Evolutionary conservation across 2,888 invertebrate genomes (phyloP).

Genomic region (Cyaniris semiargus): DNA sequence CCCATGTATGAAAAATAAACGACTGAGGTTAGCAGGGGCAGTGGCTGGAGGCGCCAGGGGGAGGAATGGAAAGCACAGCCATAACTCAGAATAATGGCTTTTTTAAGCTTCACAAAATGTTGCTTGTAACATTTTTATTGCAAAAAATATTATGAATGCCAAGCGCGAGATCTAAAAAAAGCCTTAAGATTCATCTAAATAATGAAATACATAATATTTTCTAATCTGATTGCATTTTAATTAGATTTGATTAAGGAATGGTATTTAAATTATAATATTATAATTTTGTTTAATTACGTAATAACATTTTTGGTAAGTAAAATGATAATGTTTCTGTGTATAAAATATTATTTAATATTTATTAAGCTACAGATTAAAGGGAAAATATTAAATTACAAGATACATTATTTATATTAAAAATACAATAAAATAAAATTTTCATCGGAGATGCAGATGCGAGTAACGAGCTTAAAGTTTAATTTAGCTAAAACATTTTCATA

Average conservation of each 20-base stretch:
- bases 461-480: conserved; percentile 13
- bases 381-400: not conserved
- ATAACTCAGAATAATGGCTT: conserved; percentile 18
- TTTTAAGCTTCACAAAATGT: conserved; percentile 11
- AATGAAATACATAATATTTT: not conserved
- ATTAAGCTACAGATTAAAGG: no score
- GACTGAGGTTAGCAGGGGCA: conserved; percentile 4
- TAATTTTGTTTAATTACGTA: no score
- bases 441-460: not conserved
- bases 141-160: not conserved
- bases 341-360: no score
- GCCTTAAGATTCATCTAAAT: not conserved
- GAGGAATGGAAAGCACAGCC: not conserved
- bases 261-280: no score
- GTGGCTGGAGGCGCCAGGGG: conserved; percentile 2
- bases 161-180: not conserved
- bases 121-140: not conserved
- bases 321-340: no score
- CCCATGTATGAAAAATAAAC: not conserved
- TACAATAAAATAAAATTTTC: not conserved
- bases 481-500: conserved; percentile 23
- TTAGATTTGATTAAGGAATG: not conserved
- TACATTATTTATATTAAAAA: not conserved
- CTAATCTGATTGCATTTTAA: not conserved
- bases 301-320: no score